These are phyloP conservation scores for Oscheius sp. DNA, from an alignment of 2,888 invertebrate species.

Conservation along the genomic window DNA sequence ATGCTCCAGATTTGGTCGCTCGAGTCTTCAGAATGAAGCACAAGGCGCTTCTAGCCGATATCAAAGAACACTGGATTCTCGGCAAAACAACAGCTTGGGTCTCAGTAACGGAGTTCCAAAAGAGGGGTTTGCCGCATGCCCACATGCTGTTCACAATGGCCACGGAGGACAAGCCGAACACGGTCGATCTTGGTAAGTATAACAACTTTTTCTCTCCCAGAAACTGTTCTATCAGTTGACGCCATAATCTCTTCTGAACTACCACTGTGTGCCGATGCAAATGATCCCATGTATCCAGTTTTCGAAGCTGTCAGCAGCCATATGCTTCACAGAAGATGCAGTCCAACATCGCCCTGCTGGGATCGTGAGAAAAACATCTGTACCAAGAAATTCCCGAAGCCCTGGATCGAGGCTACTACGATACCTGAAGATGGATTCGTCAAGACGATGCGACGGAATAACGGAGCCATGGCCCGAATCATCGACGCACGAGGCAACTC, in stretches of 20 bases:
- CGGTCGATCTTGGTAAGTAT: slow-evolving; percentile 4
- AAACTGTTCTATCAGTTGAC: slow-evolving; percentile 30
- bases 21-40: slow-evolving; percentile 66
- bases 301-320: slow-evolving; percentile 48
- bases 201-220: neutral
- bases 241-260: slow-evolving; percentile 51
- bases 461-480: slow-evolving; percentile 42
- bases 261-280: slow-evolving; percentile 37
- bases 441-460: slow-evolving; percentile 67
- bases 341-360: slow-evolving; percentile 73
- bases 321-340: slow-evolving; percentile 68
- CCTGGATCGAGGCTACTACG: slow-evolving; percentile 62
- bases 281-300: slow-evolving; percentile 43
- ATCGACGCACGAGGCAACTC: neutral
- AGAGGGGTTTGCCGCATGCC: slow-evolving; percentile 69
- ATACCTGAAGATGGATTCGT: slow-evolving; percentile 73
- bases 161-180: slow-evolving; percentile 62
- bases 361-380: slow-evolving; percentile 66
- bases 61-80: slow-evolving; percentile 54
- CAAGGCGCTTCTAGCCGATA: slow-evolving; percentile 52
- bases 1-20: slow-evolving; percentile 65
- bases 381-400: slow-evolving; percentile 74
- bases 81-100: slow-evolving; percentile 56
- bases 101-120: slow-evolving; percentile 70
- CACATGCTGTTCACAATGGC: slow-evolving; percentile 59